Conservation (phyloP, 1,140 invertebrate genomes). For the Anthonomus grandis region DNA sequence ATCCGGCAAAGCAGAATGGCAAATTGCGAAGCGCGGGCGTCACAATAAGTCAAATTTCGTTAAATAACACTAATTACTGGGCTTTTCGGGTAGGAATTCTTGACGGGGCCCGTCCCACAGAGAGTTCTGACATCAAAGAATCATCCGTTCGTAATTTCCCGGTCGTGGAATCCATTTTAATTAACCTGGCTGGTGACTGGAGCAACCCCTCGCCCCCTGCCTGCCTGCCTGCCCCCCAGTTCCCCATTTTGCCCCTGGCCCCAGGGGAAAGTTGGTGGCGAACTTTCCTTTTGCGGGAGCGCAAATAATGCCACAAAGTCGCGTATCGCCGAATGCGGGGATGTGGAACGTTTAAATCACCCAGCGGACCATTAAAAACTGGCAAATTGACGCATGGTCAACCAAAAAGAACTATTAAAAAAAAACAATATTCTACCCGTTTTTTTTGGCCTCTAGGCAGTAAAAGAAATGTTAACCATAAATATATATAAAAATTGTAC, state of each 20-base stretch:
- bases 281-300: constrained; percentile 25
- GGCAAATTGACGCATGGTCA: no score
- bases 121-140: constrained; percentile 25
- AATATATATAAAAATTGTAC: no score
- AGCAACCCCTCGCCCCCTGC: constrained; percentile 1
- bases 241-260: no score
- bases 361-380: no score
- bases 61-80: constrained; percentile 25
- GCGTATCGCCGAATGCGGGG: constrained; percentile 18
- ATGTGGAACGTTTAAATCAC: constrained; percentile 24
- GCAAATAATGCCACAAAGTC: constrained; percentile 10
- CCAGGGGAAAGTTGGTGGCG: constrained; percentile 15
- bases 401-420: no score
- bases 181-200: constrained; percentile 23
- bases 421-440: no score
- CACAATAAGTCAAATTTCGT: constrained; percentile 23
- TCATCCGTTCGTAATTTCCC: constrained; percentile 21
- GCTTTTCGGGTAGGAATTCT: constrained; percentile 6
- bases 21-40: constrained; percentile 8
- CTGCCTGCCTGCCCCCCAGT: no score
- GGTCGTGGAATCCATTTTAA: constrained; percentile 24
- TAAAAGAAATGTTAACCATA: no score
- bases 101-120: constrained; percentile 11
- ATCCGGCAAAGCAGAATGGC: background rate
- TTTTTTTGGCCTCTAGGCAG: no score